These are phyloP conservation scores for Heliconius himera DNA, from an alignment of 1,140 invertebrate species.

Conservation along the genomic window DNA sequence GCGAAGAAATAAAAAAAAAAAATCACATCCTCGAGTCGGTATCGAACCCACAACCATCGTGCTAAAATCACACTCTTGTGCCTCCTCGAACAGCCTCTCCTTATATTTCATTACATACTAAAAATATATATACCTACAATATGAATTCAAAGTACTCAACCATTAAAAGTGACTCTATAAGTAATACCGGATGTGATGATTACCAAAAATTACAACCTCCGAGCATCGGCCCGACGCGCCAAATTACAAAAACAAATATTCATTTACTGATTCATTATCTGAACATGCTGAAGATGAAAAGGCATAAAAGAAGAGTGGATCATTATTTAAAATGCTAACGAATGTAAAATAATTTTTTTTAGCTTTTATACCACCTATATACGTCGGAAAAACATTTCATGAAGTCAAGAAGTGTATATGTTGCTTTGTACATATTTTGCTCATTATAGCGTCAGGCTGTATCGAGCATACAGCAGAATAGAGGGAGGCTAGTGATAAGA, in stretches of 20 bases:
- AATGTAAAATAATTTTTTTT: constrained; percentile 17
- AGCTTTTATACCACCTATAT: not conserved
- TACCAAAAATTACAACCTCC: constrained; percentile 33
- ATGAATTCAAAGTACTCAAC: not conserved
- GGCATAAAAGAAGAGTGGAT: constrained; percentile 20
- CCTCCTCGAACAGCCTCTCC: too few species aligned
- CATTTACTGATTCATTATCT: constrained; percentile 28
- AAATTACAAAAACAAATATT: constrained; percentile 41
- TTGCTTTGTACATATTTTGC: not conserved
- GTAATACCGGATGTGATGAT: constrained; percentile 29
- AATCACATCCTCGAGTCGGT: too few species aligned
- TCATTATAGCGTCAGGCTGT: too few species aligned
- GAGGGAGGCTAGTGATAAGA: too few species aligned
- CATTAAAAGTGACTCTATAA: constrained; percentile 1
- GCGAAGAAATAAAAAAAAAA: too few species aligned
- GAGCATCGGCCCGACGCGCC: not conserved
- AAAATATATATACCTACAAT: not conserved
- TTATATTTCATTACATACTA: not conserved
- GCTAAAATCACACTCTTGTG: too few species aligned
- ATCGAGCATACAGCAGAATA: too few species aligned
- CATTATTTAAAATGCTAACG: constrained; percentile 27
- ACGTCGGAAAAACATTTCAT: not conserved
- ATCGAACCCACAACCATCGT: too few species aligned
- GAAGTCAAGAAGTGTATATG: not conserved
- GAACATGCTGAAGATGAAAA: constrained; percentile 23